A percentile compares a stretch with the other conserved stretches of the same genome.
phyloP scores from a whole-genome alignment of 1,140 invertebrate species.

The Drosophila fuyamai region DNA sequence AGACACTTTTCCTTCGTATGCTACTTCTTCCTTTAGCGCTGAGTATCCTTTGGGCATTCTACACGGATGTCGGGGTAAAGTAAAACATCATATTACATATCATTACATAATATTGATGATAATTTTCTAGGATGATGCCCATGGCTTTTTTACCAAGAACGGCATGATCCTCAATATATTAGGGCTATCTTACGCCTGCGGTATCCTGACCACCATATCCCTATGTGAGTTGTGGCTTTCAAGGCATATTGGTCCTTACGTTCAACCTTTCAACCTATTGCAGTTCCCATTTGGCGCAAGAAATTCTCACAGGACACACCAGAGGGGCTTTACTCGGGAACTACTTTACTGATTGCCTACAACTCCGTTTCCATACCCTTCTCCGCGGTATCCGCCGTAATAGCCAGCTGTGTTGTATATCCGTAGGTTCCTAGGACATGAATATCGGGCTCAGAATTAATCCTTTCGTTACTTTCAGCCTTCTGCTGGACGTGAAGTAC shows the following conservation, averaged over 20 bases:
- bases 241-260: not conserved
- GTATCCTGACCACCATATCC: constrained; percentile 91
- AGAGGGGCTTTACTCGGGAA: constrained; percentile 94
- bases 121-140: constrained; percentile 87
- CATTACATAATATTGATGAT: no score
- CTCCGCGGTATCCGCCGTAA: constrained; percentile 89
- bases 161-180: constrained; percentile 94
- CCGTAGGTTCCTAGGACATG: constrained; percentile 86
- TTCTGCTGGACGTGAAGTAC: constrained; percentile 70
- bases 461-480: constrained; percentile 20
- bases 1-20: constrained; percentile 90
- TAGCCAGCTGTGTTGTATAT: constrained; percentile 89
- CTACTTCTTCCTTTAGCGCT: constrained; percentile 91
- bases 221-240: constrained; percentile 88
- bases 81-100: no score
- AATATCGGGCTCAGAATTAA: not conserved
- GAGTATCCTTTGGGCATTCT: constrained; percentile 92
- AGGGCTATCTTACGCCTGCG: constrained; percentile 91
- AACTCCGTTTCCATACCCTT: constrained; percentile 92
- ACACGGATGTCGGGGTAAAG: constrained; percentile 89
- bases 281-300: constrained; percentile 93
- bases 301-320: constrained; percentile 95
- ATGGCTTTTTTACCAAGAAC: constrained; percentile 90
- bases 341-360: constrained; percentile 92
- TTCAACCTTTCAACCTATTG: constrained; percentile 38